phyloP scores from a whole-genome alignment of 2,888 invertebrate genomes.

The Deroplatys truncata region DNA sequence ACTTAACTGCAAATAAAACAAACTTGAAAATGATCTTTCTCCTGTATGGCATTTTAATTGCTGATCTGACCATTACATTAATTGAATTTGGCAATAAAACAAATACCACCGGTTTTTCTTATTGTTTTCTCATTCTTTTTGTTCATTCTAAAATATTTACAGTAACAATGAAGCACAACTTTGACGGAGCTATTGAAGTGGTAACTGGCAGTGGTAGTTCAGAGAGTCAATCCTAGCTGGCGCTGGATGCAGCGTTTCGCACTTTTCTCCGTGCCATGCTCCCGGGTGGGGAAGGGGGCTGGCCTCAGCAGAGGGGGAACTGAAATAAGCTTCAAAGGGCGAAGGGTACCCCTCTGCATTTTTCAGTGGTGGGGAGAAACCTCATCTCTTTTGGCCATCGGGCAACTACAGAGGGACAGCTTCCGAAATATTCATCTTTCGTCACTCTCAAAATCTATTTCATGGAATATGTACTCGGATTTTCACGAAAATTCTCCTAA shows the following conservation, averaged over 20 bases:
- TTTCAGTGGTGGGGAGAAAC: not conserved
- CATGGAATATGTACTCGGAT: not conserved
- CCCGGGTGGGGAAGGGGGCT: not conserved
- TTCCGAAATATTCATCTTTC: not conserved
- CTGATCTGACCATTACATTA: too few relatives aligned
- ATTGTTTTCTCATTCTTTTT: too few relatives aligned
- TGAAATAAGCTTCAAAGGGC: not conserved
- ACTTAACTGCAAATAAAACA: too few relatives aligned
- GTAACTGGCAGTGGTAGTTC: constrained; percentile 8
- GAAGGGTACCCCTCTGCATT: not conserved
- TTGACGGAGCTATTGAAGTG: not conserved
- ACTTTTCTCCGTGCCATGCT: not conserved
- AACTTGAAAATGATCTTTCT: too few relatives aligned
- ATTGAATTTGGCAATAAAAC: too few relatives aligned
- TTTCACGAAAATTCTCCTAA: not conserved
- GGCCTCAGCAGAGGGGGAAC: constrained; percentile 24
- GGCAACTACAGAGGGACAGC: not conserved
- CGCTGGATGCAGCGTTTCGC: constrained; percentile 25
- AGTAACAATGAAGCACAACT: not conserved
- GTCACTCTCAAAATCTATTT: not conserved
- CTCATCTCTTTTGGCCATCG: not conserved
- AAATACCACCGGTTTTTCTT: too few relatives aligned
- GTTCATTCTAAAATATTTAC: too few relatives aligned
- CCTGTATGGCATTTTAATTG: too few relatives aligned
- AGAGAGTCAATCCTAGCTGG: constrained; percentile 12